Base-by-base conservation (phyloP, 2,797 vertebrate genomes). In the Eulemur rubriventer region DNA sequence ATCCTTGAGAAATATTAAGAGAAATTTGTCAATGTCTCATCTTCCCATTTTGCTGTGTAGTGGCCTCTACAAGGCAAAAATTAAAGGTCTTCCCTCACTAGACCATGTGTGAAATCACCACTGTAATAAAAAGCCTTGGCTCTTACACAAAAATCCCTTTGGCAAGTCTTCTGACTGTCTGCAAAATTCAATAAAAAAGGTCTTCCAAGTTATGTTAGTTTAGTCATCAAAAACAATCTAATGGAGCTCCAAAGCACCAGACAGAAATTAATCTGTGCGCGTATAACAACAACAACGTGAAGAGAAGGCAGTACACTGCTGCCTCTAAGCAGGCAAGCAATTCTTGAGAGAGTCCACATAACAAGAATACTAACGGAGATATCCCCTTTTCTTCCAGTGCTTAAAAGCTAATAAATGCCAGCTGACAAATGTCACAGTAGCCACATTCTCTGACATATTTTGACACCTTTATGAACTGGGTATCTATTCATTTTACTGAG, bases 201-300 rank as follows among this genome's bases (percentile, higher is more conserved):
- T 95, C 89, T 97, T 96, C 61, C 79, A 94, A 92, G 92, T 83
- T 88, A 80, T 84, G 73, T 92, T 96, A 95, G 96, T 91, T 96
- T 96, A 93, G 94, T 95, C 92, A 92, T 97, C 91, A 96, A 95
- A 96, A 96, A 94, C 72, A 95, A 96, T 91, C 67, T 69, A 95
- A 89, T 85, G 61, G 81, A 82, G 50, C 72, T 82, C 75, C 78
- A 46, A 85, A 91, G 78, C 55, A 79, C 41, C 33, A 69, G 81
- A 75, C 2, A 85, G 57, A 93, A 94, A 97, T 96, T 95, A 97
- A 94, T 96, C 76, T 95, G 22, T 78, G 50, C 2, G 0, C 70
- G n/a, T 33, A 38, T 57, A 78, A 70, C 69, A 89, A 43, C 69
- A 89, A 43, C 80, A 67, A 11, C 2, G 17, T 24, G 55, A n/a